These are phyloP conservation scores for Bettongia penicillata DNA, from an alignment of 2,113 vertebrate species.

Conservation along the genomic window DNA sequence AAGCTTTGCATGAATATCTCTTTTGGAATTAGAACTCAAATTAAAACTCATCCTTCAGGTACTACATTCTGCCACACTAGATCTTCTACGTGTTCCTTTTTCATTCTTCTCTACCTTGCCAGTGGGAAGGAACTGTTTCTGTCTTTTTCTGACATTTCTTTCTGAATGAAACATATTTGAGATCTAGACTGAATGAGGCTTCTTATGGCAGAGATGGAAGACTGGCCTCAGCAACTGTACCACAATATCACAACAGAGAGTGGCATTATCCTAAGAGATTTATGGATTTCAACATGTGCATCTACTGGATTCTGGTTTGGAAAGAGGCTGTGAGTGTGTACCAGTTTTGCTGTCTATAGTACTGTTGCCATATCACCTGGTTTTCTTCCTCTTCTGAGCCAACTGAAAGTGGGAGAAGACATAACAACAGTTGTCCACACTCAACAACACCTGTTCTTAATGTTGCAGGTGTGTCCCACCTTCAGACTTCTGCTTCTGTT, in stretches of 20 bases:
- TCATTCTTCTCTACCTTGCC: background rate
- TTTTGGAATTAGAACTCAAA: background rate
- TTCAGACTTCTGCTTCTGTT: background rate
- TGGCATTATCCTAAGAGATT: background rate
- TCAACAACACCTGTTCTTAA: background rate
- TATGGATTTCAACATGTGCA: background rate
- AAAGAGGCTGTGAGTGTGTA: background rate
- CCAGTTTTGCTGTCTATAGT: background rate
- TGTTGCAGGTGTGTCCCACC: slow-evolving; percentile 1
- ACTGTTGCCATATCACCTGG: background rate
- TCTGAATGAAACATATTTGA: background rate
- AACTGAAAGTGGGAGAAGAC: background rate
- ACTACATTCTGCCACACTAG: background rate
- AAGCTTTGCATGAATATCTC: background rate
- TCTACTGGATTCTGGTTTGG: background rate
- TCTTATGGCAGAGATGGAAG: background rate
- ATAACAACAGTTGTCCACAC: slow-evolving; percentile 2
- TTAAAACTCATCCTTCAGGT: background rate
- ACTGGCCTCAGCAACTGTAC: background rate
- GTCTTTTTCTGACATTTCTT: background rate
- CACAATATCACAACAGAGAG: background rate
- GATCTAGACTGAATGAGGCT: background rate
- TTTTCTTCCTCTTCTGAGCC: background rate
- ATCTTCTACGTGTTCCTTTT: background rate
- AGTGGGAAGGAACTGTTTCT: background rate